Conservation (phyloP, 92 coral and sea anemone species). For the Parazoanthus swiftii region DNA sequence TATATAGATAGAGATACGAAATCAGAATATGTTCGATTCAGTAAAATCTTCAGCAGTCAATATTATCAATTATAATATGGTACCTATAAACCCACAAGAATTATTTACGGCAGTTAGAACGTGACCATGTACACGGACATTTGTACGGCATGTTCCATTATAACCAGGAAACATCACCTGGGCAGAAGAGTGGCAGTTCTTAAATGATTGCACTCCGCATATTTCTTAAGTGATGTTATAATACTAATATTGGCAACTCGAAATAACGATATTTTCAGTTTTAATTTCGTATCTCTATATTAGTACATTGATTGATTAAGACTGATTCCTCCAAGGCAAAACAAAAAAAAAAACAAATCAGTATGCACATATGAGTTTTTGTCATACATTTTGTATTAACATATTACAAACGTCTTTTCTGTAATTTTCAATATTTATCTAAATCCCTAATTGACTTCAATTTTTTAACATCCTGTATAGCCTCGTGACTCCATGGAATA, state of each 20-base stretch:
- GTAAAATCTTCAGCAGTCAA: background rate
- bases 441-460: too few species aligned
- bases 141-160: background rate
- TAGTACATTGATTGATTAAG: too few species aligned
- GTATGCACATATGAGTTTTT: too few species aligned
- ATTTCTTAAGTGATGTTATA: background rate
- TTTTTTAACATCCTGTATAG: too few species aligned
- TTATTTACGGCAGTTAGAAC: background rate
- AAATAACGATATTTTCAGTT: too few species aligned
- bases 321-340: too few species aligned
- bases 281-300: too few species aligned
- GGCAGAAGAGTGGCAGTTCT: background rate
- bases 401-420: too few species aligned
- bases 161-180: background rate
- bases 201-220: background rate
- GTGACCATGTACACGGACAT: background rate
- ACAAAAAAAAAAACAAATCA: too few species aligned
- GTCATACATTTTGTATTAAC: too few species aligned
- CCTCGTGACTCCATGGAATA: too few species aligned
- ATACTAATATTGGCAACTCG: background rate
- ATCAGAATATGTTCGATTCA: background rate
- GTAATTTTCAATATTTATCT: too few species aligned
- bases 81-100: background rate
- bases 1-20: background rate
- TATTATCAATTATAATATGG: background rate